Conservation (phyloP, 92 coral and sea anemone species). For the Muricea muricata region DNA sequence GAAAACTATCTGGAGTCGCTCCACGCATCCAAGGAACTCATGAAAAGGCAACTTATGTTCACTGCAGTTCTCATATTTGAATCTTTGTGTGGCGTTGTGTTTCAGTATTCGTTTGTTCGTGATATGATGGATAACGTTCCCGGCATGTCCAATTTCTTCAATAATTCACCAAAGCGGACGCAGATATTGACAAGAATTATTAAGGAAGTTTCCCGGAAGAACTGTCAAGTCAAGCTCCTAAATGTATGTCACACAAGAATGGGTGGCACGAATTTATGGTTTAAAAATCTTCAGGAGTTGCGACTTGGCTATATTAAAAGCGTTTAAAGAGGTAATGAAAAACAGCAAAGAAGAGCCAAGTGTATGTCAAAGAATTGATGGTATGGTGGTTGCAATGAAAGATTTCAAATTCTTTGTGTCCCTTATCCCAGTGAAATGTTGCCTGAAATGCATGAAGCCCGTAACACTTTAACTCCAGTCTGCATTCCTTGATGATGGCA, state of each 20-base stretch:
- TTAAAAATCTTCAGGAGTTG: background rate
- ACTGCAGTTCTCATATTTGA: slow-evolving; percentile 1
- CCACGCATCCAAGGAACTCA: slow-evolving; percentile 15
- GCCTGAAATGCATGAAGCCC: slow-evolving; percentile 34
- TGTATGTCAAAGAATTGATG: slow-evolving; percentile 29
- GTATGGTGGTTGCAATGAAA: slow-evolving; percentile 27
- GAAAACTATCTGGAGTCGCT: slow-evolving; percentile 58
- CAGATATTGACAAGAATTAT: background rate
- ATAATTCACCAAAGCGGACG: slow-evolving; percentile 4
- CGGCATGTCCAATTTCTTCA: background rate
- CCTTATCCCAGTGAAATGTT: slow-evolving; percentile 22
- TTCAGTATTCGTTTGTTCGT: background rate
- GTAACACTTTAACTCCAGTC: slow-evolving; percentile 39
- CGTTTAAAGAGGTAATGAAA: background rate
- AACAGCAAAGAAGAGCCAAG: no score
- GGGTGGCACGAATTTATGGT: slow-evolving; percentile 20
- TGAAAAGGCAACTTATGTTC: background rate
- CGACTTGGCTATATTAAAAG: background rate
- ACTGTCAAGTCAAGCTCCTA: background rate
- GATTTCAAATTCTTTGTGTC: slow-evolving; percentile 35
- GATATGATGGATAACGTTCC: slow-evolving; percentile 26
- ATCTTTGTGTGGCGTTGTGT: slow-evolving; percentile 1
- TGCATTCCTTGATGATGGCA: slow-evolving; percentile 32
- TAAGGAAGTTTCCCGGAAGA: background rate
- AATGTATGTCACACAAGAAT: slow-evolving; percentile 15